A percentile compares a stretch with the other conserved stretches of the same genome.
These are phyloP conservation scores for Sciurus vulgaris DNA, from an alignment of 2,797 vertebrate species.

Conservation along the genomic window DNA sequence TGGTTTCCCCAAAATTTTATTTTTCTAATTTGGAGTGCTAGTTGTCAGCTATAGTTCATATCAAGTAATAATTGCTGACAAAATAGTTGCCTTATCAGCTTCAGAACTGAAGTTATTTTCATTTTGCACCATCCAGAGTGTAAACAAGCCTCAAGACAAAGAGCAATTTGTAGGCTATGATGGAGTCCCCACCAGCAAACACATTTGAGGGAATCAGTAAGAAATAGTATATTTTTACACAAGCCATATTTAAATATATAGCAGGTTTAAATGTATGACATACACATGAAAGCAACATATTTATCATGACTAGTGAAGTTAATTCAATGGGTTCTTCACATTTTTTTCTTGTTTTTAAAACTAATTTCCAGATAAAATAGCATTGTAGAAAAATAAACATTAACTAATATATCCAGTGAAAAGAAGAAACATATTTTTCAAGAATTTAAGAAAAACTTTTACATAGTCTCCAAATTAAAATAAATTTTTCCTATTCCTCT, in stretches of 20 bases:
- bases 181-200: background rate
- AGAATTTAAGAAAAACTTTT: constrained; percentile 42
- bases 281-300: background rate
- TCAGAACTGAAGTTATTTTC: constrained; percentile 43
- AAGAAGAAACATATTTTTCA: background rate
- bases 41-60: background rate
- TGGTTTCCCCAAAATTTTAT: constrained; percentile 6
- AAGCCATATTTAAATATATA: constrained; percentile 22
- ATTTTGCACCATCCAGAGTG: background rate
- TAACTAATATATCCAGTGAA: background rate
- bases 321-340: background rate
- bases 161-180: background rate
- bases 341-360: constrained; percentile 37
- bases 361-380: background rate
- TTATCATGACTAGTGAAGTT: background rate
- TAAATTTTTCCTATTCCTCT: background rate
- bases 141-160: background rate
- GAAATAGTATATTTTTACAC: background rate
- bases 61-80: background rate
- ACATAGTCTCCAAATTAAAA: constrained; percentile 9
- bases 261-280: constrained; percentile 19
- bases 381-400: background rate
- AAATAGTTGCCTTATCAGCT: background rate
- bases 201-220: background rate
- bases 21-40: constrained; percentile 25